phyloP scores from a whole-genome alignment of 2,797 vertebrate genomes.

The Melanotaenia maccullochi region DNA sequence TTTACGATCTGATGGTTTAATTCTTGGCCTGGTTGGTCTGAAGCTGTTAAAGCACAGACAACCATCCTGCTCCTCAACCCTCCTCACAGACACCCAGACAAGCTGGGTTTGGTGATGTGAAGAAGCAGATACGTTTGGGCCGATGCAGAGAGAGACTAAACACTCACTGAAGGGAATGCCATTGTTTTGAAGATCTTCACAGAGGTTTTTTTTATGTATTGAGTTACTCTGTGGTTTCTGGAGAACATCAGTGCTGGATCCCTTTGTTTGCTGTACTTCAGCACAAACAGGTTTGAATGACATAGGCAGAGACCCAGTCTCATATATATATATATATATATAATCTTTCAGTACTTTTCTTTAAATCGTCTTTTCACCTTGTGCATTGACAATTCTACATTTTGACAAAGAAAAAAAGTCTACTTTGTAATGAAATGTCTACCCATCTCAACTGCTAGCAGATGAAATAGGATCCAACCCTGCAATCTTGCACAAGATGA shows the following conservation, averaged over 20 bases:
- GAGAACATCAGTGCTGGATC: slow-evolving; percentile 80
- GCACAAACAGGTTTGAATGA: slow-evolving; percentile 79
- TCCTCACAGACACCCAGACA: slow-evolving; percentile 74
- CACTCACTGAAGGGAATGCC: slow-evolving; percentile 91
- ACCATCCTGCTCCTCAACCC: neutral
- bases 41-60: slow-evolving; percentile 14
- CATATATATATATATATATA: too few relatives aligned
- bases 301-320: slow-evolving; percentile 53
- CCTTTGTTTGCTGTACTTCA: slow-evolving; percentile 85
- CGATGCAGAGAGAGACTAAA: slow-evolving; percentile 92
- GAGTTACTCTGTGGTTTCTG: slow-evolving; percentile 86
- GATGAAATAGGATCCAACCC: neutral
- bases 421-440: neutral
- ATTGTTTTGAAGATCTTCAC: slow-evolving; percentile 92
- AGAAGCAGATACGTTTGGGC: slow-evolving; percentile 88
- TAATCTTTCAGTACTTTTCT: neutral
- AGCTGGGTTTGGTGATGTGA: slow-evolving; percentile 90
- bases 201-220: slow-evolving; percentile 88
- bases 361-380: too few relatives aligned
- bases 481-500: neutral
- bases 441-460: neutral
- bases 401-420: too few relatives aligned
- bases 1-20: slow-evolving; percentile 27
- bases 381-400: too few relatives aligned
- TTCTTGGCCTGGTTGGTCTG: slow-evolving; percentile 10